Evolutionary conservation across 2,113 vertebrate genomes (phyloP), one percentile per base, ranked within the genome.

Genomic region (Arvicanthis niloticus): DNA sequence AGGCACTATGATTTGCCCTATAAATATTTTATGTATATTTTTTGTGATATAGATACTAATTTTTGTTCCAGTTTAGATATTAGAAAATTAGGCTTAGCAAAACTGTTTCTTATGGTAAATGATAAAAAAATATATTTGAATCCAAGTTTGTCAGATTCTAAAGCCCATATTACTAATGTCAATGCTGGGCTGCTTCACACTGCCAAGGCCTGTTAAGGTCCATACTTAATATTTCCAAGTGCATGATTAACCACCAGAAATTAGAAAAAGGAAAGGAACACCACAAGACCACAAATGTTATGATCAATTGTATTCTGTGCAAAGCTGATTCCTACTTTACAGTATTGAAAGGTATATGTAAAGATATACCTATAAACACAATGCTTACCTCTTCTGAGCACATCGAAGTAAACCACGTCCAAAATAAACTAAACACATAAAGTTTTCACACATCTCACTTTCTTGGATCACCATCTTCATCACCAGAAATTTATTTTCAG

Each of bases 381-480:
- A 96, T 70, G 37, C 93, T 97, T 97, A 98, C 98, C 97, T 97
- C 45, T 97, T 98, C 68, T 98, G 98, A 94, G 97, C 86, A 95
- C 96, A 96, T 91, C 96, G 95, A 92, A 98, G 97, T 80, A 97
- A 97, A 80, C 97, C 97, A 94, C 97, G 96, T 89, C 98, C 98
- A 97, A 98, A 98, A 93, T 98, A 98, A 88, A 97, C 97, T 96
- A 98, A 97, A 84, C 72, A 91, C 96, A 98, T 97, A 89, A 97
- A 98, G 56, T 98, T 97, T 95, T 97, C 96, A 97, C 93, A 98
- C 84, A 97, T 96, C 96, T 97, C 97, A 92, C 96, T 96, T 93
- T 98, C 97, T 95, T 98, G 97, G n/a, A 97, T 98, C 77, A 97
- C 92, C 97, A 97, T 97, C 70, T 98, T 98, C 98, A 98, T 98